Evolutionary conservation across 2,888 invertebrate genomes (phyloP), one percentile per base, ranked within the genome.

Genomic region (Hypomecis atomaria): DNA sequence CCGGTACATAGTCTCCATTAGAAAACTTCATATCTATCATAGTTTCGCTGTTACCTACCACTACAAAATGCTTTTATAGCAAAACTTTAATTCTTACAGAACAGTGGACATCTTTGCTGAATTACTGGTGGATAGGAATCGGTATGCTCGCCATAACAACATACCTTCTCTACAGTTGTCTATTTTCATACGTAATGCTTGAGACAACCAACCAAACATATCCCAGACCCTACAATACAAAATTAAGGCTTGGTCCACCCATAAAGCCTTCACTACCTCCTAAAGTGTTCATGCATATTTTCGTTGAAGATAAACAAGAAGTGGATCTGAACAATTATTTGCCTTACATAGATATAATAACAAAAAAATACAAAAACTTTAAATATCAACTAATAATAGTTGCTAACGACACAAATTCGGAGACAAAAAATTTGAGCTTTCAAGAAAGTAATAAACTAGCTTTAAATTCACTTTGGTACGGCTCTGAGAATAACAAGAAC

Each of bases 121-220:
- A 78, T 5, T 89, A 87, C 69, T 89, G 86, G 88, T 92, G 90
- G 90, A 77, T 89, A 69, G 87, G 82, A 63, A 69, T 91, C 71
- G 86, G 82, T 43, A 90, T 91, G 88, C 81, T 91, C 57, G 83
- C 81, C 11, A 66, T 92, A 43, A 77, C 81, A 43, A 82, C 86
- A 13, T 86, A 91, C 42, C 72, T 91, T n/a, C 73, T 90, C 56
- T 92, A 91, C 68, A 91, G 88, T 61, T 83, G 78, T 59, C 66
- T 88, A 33, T 75, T 85, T 62, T 78, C 85, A 59, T 83, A 88
- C 54, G 78, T 85, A 43, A 70, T 83, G 55, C 58, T 86, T 43
- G 84, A 89, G 37, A 61, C 78, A 4, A 68, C 74, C 13, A 66
- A 79, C 11, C 55, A 67, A 40, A 79, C 72, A 59, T 73, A 78